phyloP scores from a whole-genome alignment of 2,888 invertebrate genomes.

The Brachynemurus nebulosus region DNA sequence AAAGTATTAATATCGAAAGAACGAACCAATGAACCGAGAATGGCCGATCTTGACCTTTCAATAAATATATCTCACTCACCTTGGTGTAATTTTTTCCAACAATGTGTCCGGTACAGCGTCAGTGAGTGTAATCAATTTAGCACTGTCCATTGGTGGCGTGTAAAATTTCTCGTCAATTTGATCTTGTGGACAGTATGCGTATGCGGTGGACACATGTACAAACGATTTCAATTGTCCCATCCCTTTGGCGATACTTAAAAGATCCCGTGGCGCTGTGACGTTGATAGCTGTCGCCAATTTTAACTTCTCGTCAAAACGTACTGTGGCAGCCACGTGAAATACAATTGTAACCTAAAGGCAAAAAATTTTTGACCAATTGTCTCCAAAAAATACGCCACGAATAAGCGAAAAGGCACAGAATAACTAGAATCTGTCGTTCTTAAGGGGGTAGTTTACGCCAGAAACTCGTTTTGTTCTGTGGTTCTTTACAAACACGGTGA shows the following conservation, averaged over 20 bases:
- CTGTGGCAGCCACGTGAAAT: slow-evolving; percentile 44
- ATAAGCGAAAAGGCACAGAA: no score
- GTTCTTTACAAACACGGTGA: no score
- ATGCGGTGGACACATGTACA: slow-evolving; percentile 45
- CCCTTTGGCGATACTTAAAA: slow-evolving; percentile 48
- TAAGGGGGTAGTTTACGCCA: no score
- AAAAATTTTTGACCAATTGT: background rate
- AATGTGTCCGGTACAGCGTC: slow-evolving; percentile 37
- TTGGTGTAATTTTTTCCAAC: slow-evolving; percentile 38
- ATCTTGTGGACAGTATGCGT: slow-evolving; percentile 36
- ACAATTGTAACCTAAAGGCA: slow-evolving; percentile 31
- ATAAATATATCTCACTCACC: no score
- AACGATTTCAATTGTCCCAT: slow-evolving; percentile 46
- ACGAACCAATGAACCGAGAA: no score
- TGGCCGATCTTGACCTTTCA: no score
- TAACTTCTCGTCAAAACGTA: slow-evolving; percentile 59
- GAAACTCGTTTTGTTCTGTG: no score
- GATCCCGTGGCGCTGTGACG: slow-evolving; percentile 50
- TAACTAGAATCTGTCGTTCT: no score
- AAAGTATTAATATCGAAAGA: no score
- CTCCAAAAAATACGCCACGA: no score
- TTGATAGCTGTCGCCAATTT: slow-evolving; percentile 60
- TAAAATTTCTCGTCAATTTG: slow-evolving; percentile 41
- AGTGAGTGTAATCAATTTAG: slow-evolving; percentile 35
- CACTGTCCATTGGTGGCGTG: slow-evolving; percentile 35